These are phyloP conservation scores for Salvelinus sp. DNA, from an alignment of 2,113 vertebrate genomes.

Conservation along the genomic window DNA sequence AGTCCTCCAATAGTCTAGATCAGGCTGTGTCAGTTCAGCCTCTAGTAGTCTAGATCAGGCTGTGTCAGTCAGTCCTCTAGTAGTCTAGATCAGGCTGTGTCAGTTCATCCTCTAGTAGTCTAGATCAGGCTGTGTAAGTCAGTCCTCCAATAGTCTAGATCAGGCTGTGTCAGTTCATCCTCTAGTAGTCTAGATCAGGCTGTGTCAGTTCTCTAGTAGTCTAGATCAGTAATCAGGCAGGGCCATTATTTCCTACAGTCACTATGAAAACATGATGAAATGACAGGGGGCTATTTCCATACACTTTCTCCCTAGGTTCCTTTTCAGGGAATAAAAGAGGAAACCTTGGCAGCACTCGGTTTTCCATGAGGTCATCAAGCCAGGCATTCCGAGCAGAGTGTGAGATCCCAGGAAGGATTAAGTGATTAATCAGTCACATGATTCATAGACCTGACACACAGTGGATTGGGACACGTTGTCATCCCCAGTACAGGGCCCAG, in stretches of 20 bases:
- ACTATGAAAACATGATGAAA: neutral
- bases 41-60: no score
- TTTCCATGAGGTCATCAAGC: constrained; percentile 74
- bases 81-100: no score
- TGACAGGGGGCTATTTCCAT: constrained; percentile 47
- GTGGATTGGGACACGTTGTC: constrained; percentile 45
- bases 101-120: no score
- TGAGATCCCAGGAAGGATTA: constrained; percentile 60
- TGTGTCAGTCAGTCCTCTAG: no score
- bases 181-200: neutral
- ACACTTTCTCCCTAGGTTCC: constrained; percentile 61
- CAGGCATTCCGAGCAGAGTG: constrained; percentile 63
- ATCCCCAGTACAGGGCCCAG: constrained; percentile 45
- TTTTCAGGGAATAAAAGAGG: constrained; percentile 71
- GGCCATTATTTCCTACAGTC: neutral
- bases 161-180: no score
- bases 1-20: no score
- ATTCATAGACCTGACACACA: constrained; percentile 66
- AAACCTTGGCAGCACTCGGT: constrained; percentile 66
- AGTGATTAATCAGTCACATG: constrained; percentile 66
- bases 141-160: no score
- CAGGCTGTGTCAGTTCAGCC: no score
- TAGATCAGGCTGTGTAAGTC: no score
- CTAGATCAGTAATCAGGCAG: neutral
- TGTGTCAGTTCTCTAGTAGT: neutral